These are phyloP conservation scores for Danio jaintianensis DNA, from an alignment of 2,797 vertebrate species.

Conservation along the genomic window DNA sequence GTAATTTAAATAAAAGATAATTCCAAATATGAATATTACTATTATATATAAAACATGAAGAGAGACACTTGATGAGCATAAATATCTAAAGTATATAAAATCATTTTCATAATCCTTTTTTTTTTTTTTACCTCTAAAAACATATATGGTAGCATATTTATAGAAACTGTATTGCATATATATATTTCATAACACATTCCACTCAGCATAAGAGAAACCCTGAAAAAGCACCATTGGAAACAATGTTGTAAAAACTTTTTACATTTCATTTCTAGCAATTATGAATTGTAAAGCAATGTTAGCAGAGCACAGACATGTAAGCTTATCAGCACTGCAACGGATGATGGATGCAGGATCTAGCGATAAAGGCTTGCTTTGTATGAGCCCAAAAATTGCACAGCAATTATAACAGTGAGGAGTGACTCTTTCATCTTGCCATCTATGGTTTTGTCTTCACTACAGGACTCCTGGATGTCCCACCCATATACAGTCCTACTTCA, in stretches of 20 bases:
- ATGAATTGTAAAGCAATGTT: neutral
- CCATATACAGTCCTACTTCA: conserved; percentile 41
- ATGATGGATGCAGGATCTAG: neutral
- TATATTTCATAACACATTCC: neutral
- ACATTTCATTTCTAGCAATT: neutral
- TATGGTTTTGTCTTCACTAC: conserved; percentile 44
- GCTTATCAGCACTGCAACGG: neutral
- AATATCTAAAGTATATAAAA: neutral
- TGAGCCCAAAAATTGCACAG: neutral
- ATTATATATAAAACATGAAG: too few relatives aligned
- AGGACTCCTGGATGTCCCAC: conserved; percentile 43
- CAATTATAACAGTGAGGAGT: neutral
- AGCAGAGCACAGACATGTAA: neutral
- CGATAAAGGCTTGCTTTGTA: neutral
- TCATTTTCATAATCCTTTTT: neutral
- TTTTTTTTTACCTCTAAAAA: neutral
- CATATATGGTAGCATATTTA: neutral
- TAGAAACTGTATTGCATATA: neutral
- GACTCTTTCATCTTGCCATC: conserved; percentile 37
- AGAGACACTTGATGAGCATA: too few relatives aligned
- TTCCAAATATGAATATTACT: too few relatives aligned
- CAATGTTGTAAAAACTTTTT: neutral
- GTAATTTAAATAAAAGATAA: too few relatives aligned
- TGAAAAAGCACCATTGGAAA: neutral
- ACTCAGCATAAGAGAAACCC: neutral